phyloP scores from a whole-genome alignment of 1,140 invertebrate genomes.

The Dreissena rostriformis region DNA sequence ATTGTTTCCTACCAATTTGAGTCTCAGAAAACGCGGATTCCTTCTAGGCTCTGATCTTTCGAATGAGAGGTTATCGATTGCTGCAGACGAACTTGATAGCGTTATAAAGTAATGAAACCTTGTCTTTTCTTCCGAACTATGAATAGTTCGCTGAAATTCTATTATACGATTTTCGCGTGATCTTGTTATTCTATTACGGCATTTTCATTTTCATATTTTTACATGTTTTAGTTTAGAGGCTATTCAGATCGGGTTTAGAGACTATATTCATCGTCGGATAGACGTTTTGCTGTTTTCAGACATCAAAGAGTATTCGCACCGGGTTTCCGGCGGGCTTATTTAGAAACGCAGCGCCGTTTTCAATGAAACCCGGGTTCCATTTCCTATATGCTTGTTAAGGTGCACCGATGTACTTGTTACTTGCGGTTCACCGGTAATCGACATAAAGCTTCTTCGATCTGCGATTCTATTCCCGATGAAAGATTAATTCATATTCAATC shows the following conservation, averaged over 20 bases:
- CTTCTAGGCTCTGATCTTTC: too few species aligned
- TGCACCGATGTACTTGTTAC: conserved; percentile 47
- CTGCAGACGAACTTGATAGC: too few species aligned
- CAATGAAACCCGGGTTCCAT: conserved; percentile 42
- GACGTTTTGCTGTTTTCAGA: conserved; percentile 47
- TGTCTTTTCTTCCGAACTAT: too few species aligned
- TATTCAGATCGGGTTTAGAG: conserved; percentile 24
- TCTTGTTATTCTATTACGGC: too few species aligned
- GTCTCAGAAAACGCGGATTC: too few species aligned
- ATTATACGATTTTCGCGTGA: too few species aligned
- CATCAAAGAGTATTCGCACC: conserved; percentile 45
- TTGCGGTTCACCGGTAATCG: conserved; percentile 52
- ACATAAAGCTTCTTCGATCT: conserved; percentile 31
- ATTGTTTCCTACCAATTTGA: too few species aligned
- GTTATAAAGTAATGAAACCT: too few species aligned
- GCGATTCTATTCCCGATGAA: conserved; percentile 28
- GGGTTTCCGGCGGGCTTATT: conserved; percentile 42
- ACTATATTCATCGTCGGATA: conserved; percentile 29
- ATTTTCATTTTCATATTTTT: too few species aligned
- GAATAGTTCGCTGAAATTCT: too few species aligned
- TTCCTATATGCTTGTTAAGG: conserved; percentile 34
- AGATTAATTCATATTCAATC: conserved; percentile 26
- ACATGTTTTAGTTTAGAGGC: neutral
- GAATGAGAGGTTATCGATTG: too few species aligned
- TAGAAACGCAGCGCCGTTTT: conserved; percentile 36